phyloP scores from a whole-genome alignment of 2,113 vertebrate genomes.

The Orientallactaga bullata region DNA sequence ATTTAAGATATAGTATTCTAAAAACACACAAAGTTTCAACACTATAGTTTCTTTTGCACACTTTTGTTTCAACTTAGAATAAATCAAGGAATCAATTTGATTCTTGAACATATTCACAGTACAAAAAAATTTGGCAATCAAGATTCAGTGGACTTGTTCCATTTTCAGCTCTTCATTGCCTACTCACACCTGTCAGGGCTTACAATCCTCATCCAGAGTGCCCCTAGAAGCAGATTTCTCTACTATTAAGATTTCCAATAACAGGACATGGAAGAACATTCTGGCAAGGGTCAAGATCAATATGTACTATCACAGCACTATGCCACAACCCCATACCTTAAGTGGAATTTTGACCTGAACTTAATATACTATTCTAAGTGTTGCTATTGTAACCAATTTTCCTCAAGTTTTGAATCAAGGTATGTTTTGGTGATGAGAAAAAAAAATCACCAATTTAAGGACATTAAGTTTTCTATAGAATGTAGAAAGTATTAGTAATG shows the following conservation, averaged over 20 bases:
- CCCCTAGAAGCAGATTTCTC: neutral
- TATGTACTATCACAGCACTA: neutral
- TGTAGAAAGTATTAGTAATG: neutral
- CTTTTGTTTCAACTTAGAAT: conserved; percentile 20
- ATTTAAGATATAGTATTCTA: neutral
- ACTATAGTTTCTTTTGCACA: neutral
- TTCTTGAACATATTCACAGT: neutral
- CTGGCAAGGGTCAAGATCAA: neutral
- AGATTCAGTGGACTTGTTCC: neutral
- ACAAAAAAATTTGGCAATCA: neutral
- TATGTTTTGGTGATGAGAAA: neutral
- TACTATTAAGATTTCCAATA: neutral
- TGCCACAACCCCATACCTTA: neutral
- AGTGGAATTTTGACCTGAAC: no score
- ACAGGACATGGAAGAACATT: neutral
- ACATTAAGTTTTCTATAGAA: neutral
- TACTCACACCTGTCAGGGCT: neutral
- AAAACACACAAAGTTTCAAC: neutral
- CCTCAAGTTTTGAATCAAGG: neutral
- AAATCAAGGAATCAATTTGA: neutral
- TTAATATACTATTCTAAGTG: no score
- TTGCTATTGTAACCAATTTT: no score
- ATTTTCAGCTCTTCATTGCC: neutral
- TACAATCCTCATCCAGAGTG: neutral
- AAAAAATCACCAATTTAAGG: neutral